Evolutionary conservation across 23 tunicate species (phyloP).

Genomic region (Halocynthia aurantium): DNA sequence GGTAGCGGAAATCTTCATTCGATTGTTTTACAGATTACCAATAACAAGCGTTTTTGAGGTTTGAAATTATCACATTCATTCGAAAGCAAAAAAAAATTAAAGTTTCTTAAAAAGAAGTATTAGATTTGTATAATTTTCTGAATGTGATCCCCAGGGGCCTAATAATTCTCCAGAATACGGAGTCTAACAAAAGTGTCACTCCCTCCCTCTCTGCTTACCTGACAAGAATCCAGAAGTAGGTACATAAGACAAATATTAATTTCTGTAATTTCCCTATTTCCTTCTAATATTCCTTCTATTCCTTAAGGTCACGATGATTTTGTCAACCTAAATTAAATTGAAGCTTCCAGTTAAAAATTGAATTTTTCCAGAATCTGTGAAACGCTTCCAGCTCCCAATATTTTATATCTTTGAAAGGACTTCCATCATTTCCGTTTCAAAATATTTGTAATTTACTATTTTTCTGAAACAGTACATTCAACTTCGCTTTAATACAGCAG

Average conservation of each 20-base stretch:
- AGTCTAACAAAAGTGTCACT: no score
- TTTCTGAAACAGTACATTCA: background rate
- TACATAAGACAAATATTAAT: no score
- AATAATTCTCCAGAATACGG: background rate
- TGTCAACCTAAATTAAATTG: background rate
- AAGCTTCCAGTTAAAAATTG: background rate
- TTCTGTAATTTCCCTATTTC: no score
- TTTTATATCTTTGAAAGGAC: no score
- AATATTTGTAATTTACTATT: no score
- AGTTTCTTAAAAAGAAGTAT: background rate
- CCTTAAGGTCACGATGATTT: no score
- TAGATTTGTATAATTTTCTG: no score
- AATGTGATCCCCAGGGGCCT: no score
- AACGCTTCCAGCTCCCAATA: background rate
- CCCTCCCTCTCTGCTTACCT: no score
- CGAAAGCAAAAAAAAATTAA: background rate
- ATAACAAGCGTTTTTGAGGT: slow-evolving; percentile 8
- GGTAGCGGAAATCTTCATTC: background rate
- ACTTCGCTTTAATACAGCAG: slow-evolving; percentile 32
- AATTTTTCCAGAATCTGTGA: slow-evolving; percentile 37
- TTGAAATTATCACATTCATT: background rate
- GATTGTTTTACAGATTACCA: slow-evolving; percentile 2
- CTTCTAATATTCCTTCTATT: no score
- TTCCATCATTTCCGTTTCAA: no score
- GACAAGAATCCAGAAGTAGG: no score